phyloP scores from a whole-genome alignment of 2,888 invertebrate genomes.

The Serripes groenlandicus region DNA sequence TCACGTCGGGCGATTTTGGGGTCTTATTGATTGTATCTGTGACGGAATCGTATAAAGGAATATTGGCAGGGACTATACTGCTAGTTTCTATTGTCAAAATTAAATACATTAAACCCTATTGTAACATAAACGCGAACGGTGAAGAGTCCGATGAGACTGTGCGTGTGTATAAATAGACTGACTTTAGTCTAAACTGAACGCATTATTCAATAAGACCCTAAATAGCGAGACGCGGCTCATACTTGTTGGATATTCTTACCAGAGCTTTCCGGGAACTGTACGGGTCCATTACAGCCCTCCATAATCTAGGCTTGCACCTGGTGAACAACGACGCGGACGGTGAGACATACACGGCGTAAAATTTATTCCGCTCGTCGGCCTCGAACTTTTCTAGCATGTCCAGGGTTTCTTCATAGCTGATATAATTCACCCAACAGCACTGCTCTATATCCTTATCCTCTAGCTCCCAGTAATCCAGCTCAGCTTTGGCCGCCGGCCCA shows the following conservation, averaged over 20 bases:
- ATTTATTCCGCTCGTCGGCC: slow-evolving; percentile 67
- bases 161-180: too few relatives aligned
- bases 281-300: slow-evolving; percentile 74
- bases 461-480: slow-evolving; percentile 80
- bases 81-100: too few relatives aligned
- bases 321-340: slow-evolving; percentile 64
- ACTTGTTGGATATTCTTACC: slow-evolving; percentile 58
- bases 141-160: too few relatives aligned
- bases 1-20: too few relatives aligned
- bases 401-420: slow-evolving; percentile 72
- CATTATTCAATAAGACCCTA: too few relatives aligned
- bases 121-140: too few relatives aligned
- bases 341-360: slow-evolving; percentile 61
- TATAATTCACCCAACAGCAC: slow-evolving; percentile 81
- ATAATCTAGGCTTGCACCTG: slow-evolving; percentile 64
- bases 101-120: too few relatives aligned
- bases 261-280: slow-evolving; percentile 69
- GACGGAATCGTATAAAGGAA: too few relatives aligned
- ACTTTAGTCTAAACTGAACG: too few relatives aligned
- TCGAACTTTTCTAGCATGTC: slow-evolving; percentile 73
- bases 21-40: too few relatives aligned
- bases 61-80: too few relatives aligned
- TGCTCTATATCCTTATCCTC: slow-evolving; percentile 78
- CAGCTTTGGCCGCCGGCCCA: slow-evolving; percentile 73
- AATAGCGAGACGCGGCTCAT: too few relatives aligned